Evolutionary conservation across 2,113 vertebrate species (phyloP).

Genomic region (Cathartes aura): DNA sequence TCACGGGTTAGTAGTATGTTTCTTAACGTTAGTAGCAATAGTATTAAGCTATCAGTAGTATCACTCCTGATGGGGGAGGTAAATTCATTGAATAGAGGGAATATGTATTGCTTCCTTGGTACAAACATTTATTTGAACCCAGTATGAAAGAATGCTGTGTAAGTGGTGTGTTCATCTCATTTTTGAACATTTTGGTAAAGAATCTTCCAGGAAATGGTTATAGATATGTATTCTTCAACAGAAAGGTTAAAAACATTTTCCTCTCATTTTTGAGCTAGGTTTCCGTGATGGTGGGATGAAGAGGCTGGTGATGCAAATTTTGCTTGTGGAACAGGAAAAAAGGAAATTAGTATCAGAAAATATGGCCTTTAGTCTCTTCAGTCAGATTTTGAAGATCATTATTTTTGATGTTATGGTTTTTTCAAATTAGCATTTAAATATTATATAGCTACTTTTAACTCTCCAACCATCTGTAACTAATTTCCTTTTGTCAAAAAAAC

Average conservation of each 20-base stretch:
- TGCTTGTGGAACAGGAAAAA: background rate
- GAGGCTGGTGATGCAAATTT: background rate
- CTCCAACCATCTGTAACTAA: slow-evolving; percentile 2
- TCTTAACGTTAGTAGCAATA: background rate
- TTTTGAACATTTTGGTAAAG: background rate
- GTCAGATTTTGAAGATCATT: background rate
- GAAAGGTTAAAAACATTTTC: background rate
- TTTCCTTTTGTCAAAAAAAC: background rate
- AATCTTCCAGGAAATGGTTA: background rate
- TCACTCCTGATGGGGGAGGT: background rate
- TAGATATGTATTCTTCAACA: background rate
- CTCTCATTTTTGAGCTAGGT: background rate
- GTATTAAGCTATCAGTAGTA: background rate
- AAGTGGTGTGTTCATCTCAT: background rate
- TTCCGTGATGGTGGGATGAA: background rate
- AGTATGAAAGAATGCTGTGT: background rate
- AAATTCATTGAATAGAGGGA: background rate
- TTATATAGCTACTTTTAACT: background rate
- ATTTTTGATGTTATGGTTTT: background rate
- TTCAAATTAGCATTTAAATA: background rate
- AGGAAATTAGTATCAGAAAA: background rate
- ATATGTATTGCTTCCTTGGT: background rate
- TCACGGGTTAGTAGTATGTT: background rate
- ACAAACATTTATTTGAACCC: background rate
- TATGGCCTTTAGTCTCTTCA: background rate